Conservation (phyloP, 2,113 vertebrate genomes). For the Laticauda laticaudata region DNA sequence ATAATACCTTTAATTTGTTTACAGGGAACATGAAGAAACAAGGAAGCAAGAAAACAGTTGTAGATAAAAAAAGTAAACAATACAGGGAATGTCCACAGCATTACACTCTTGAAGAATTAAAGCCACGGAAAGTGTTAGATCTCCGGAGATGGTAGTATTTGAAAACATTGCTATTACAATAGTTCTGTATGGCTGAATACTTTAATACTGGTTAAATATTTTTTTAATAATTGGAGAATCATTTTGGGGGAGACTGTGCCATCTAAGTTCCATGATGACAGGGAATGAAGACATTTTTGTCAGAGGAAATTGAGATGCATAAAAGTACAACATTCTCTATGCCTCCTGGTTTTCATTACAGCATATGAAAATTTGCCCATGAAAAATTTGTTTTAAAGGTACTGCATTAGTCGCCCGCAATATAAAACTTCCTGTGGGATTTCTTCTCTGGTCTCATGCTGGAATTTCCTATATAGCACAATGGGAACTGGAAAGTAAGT, state of each 20-base stretch:
- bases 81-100: slow-evolving; percentile 78
- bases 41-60: slow-evolving; percentile 83
- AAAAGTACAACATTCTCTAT: not conserved
- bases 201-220: not conserved
- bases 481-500: slow-evolving; percentile 91
- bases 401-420: slow-evolving; percentile 96
- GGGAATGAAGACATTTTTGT: not conserved
- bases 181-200: not conserved
- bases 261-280: not conserved
- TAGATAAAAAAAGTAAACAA: slow-evolving; percentile 82
- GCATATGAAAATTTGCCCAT: not conserved
- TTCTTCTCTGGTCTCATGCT: slow-evolving; percentile 94
- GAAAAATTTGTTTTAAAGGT: slow-evolving; percentile 74
- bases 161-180: not conserved
- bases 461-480: slow-evolving; percentile 97
- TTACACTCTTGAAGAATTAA: slow-evolving; percentile 85
- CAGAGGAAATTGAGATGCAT: not conserved
- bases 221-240: not conserved
- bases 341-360: not conserved
- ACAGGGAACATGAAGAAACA: slow-evolving; percentile 87
- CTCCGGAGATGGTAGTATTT: slow-evolving; percentile 89
- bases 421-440: slow-evolving; percentile 99
- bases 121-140: slow-evolving; percentile 94
- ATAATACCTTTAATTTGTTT: slow-evolving; percentile 49
- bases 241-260: rapidly evolving